Evolutionary conservation across 2,888 invertebrate species (phyloP), one percentile per base, ranked within the genome.

Genomic region (Cheilosia soror): DNA sequence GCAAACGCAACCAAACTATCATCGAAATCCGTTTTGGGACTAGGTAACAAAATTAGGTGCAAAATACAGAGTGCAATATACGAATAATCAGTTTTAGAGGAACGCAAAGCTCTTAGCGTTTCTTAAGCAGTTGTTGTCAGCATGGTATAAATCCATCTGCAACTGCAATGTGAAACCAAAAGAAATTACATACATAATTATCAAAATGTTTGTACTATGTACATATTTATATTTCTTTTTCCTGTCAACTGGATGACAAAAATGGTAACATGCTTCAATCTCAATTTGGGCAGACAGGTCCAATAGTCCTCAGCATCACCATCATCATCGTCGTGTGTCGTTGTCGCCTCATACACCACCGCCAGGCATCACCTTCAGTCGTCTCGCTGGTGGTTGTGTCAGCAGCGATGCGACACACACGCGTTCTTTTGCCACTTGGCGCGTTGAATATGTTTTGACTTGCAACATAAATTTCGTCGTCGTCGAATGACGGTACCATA

Each of bases 221-320:
- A n/a, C n/a, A n/a, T n/a, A 9, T 49, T 29, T 44, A 29, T 47
- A 53, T 63, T 13, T 42, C n/a, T 53, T 20, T 11, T 13, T 20
- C 13, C 57, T 58, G 66, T 51, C 66, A 65, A 29, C 27, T 29
- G 42, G 44, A 29, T 68, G 66, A 68, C 80, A 27, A 80, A 80
- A 80, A 80, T 80, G 80, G 80, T 73, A 80, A 80, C 80, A 80
- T 53, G 66, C 47, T 53, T 66, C 47, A 42, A 15, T 44, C 80
- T 73, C 9, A 73, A 73, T 68, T 73, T 80, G 73, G 79, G 37
- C 33, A 73, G 66, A 80, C 65, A 31, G 29, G 47, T 5, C 60
- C 47, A 73, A 68, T 62, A 42, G 60, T 51, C 72, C 57, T 47
- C 20, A 44, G 11, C 51, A 58, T 66, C 65, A 63, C n/a, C 42